Conservation (phyloP, 2,888 invertebrate species). For the Tipula lateralis region DNA sequence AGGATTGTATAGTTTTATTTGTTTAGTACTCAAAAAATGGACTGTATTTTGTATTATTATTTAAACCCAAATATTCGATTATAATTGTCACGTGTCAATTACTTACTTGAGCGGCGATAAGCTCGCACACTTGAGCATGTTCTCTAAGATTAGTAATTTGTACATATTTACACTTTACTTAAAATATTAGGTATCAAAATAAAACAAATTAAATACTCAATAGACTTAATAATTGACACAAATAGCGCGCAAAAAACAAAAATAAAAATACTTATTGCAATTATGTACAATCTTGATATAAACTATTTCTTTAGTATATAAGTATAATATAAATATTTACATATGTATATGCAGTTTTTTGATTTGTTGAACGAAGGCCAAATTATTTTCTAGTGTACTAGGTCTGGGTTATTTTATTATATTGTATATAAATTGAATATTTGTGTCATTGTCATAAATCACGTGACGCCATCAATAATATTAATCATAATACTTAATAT, state of each 20-base stretch:
- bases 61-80: too few relatives aligned
- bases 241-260: not conserved
- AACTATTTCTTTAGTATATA: not conserved
- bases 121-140: not conserved
- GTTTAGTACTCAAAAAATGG: too few relatives aligned
- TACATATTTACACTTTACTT: not conserved
- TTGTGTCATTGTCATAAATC: constrained; percentile 35
- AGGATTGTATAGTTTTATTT: too few relatives aligned
- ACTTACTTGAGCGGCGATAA: not conserved
- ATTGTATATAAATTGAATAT: constrained; percentile 33
- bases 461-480: constrained; percentile 14
- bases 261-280: not conserved
- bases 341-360: not conserved
- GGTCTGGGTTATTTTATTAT: constrained; percentile 35
- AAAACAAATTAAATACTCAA: not conserved
- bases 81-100: not conserved
- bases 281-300: constrained; percentile 19
- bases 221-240: not conserved
- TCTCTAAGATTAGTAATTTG: not conserved
- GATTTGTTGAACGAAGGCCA: constrained; percentile 31
- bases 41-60: too few relatives aligned
- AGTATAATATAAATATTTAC: constrained; percentile 11
- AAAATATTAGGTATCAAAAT: not conserved
- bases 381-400: constrained; percentile 36
- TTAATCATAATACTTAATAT: not conserved